Conservation (phyloP, 2,888 invertebrate genomes). For the Colostygia pectinataria region DNA sequence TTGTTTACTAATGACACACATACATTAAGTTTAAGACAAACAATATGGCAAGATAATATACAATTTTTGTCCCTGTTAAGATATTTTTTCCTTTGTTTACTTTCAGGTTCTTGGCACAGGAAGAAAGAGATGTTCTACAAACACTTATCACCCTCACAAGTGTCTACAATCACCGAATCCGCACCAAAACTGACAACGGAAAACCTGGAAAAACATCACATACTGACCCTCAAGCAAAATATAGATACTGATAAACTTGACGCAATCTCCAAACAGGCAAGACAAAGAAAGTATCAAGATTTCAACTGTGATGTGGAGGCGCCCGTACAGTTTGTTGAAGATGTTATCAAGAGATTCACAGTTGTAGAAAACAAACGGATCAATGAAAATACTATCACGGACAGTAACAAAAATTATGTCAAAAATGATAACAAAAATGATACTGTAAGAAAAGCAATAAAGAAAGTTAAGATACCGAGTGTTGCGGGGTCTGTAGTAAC, state of each 20-base stretch:
- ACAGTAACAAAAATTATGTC: no score
- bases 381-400: neutral
- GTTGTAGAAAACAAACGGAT: neutral
- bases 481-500: neutral
- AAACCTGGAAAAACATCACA: slow-evolving; percentile 15
- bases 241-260: neutral
- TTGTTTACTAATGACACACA: no score
- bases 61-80: no score
- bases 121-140: slow-evolving; percentile 8
- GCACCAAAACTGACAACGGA: slow-evolving; percentile 7
- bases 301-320: neutral
- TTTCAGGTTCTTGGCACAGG: slow-evolving; percentile 11
- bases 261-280: neutral
- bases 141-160: slow-evolving; percentile 8
- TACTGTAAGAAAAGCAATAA: neutral
- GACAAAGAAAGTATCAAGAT: slow-evolving; percentile 10
- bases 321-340: slow-evolving; percentile 12
- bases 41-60: no score
- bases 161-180: neutral
- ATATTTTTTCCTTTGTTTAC: no score
- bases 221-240: neutral
- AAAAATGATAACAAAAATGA: no score
- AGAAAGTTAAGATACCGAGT: neutral
- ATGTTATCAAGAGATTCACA: slow-evolving; percentile 4
- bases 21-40: no score